Evolutionary conservation across 2,888 invertebrate species (phyloP), one percentile per base, ranked within the genome.

Genomic region (Thymelicus lineola): DNA sequence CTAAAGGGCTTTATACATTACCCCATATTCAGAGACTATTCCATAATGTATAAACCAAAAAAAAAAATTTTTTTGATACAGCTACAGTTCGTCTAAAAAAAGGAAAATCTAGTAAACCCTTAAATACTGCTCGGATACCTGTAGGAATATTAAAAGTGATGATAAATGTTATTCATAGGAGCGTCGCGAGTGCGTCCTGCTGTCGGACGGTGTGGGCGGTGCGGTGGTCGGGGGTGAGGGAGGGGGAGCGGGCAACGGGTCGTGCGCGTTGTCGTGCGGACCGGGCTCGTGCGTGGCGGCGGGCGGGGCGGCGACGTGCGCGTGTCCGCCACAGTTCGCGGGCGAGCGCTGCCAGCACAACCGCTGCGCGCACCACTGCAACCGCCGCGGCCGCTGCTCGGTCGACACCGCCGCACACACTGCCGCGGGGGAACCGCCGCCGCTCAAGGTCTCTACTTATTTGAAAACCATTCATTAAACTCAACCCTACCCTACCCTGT

Each of bases 271-370:
- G 60, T 96, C 62, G 73, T 80, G 83, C 79, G 77, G 75, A 64
- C 71, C 77, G 65, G 80, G 96, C 66, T 46, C 75, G 73, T 80
- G 97, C 72, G 91, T 87, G 9, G 96, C 96, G 76, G 80, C 94
- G 60, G 86, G 90, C 4, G 87, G 93, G 73, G 71, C 61, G 20
- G 91, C 93, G 6, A 90, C 90, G 74, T 97, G 97, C 87, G 85
- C 89, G 72, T 97, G 97, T 78, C 94, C 95, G 57, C 91, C 95
- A 0, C 91, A 95, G 74, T 97, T 94, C 82, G 94, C 94, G 58
- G 97, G 97, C 17, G 87, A 93, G 48, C 86, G 93, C 62, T 97
- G 97, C 88, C 95, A 96, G 82, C 94, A 95, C 79, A 96, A 95
- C 84, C 94, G 95, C 68, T 97, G 97, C 82, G 95, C 96, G 3